Conservation (phyloP, 2,797 vertebrate genomes). For the Clarias fuscus region DNA sequence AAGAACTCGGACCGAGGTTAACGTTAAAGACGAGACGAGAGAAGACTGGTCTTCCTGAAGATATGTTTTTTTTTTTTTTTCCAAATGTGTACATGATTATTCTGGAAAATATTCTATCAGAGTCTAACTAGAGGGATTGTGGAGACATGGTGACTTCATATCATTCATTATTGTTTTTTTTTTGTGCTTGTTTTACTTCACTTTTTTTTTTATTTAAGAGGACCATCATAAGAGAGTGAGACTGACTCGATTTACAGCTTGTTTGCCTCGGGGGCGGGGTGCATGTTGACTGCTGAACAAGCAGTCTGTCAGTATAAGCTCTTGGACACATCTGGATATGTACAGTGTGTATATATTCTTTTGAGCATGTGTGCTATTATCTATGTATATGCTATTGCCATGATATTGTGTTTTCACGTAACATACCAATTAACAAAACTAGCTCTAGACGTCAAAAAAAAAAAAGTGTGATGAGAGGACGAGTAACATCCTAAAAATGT, state of each 20-base stretch:
- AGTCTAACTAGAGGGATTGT: slow-evolving; percentile 54
- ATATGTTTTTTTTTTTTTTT: slow-evolving; percentile 46
- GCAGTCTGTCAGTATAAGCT: slow-evolving; percentile 39
- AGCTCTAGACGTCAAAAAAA: slow-evolving; percentile 33
- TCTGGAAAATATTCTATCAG: slow-evolving; percentile 54
- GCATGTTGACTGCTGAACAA: slow-evolving; percentile 22
- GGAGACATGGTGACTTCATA: slow-evolving; percentile 48
- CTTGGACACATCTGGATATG: slow-evolving; percentile 44
- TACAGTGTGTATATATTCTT: slow-evolving; percentile 56
- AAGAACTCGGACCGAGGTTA: slow-evolving; percentile 29
- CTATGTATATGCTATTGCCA: slow-evolving; percentile 49
- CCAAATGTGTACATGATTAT: slow-evolving; percentile 45
- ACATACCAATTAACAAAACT: slow-evolving; percentile 16
- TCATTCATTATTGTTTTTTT: slow-evolving; percentile 21
- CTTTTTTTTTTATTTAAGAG: slow-evolving; percentile 22
- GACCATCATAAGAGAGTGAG: slow-evolving; percentile 16
- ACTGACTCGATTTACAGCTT: slow-evolving; percentile 25
- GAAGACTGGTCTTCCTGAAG: slow-evolving; percentile 70
- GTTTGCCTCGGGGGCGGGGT: slow-evolving; percentile 1
- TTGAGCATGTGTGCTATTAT: slow-evolving; percentile 46
- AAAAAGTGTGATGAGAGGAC: slow-evolving; percentile 11
- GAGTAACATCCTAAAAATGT: slow-evolving; percentile 9
- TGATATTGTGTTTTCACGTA: slow-evolving; percentile 51
- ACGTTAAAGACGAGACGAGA: slow-evolving; percentile 32
- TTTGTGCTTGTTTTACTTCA: background rate